Evolutionary conservation across 2,888 invertebrate species (phyloP), one percentile per base, ranked within the genome.

Genomic region (Eupithecia vulgata): DNA sequence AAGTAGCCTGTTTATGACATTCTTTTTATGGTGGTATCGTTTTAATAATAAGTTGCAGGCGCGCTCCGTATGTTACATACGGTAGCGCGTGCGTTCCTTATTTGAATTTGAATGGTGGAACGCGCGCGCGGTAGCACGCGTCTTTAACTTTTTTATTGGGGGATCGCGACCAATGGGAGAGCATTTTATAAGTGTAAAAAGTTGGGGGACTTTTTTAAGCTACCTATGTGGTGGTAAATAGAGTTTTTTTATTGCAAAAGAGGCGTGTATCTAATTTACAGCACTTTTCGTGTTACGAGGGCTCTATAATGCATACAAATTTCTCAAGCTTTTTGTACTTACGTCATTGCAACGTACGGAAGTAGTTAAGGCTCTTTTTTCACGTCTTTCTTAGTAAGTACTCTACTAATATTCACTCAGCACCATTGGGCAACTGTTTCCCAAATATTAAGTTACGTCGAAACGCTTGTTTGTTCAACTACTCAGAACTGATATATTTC

Each of bases 71-170:
- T 85, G 90, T 88, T 82, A 87, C 88, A 86, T 87, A 87, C 84
- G 87, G 81, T 83, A 85, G 88, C 90, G 87, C 91, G 91, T 88
- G 92, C 90, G 89, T 89, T 90, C 87, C 86, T 85, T 87, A 90
- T 91, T 91, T 90, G 88, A 90, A 90, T 90, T 88, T 91, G 88
- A 90, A 91, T 88, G 89, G 89, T 83, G 83, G 71, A 87, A 83
- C 89, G 88, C 89, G 91, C 89, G 91, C 88, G 83, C 80, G 80
- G 68, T 81, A 82, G 85, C 91, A 90, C 91, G 92, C 91, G 91
- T 90, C 90, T 91, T 91, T 91, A 87, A 82, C 88, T 91, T 93
- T 94, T 94, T 94, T 94, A 92, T 88, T 85, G 88, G 87, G 88
- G 87, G 83, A 78, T 76, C 77, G 72, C 86, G 82, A 81, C 94